Conservation (phyloP, 2,888 invertebrate species). For the Sphaeridia pumilis region DNA sequence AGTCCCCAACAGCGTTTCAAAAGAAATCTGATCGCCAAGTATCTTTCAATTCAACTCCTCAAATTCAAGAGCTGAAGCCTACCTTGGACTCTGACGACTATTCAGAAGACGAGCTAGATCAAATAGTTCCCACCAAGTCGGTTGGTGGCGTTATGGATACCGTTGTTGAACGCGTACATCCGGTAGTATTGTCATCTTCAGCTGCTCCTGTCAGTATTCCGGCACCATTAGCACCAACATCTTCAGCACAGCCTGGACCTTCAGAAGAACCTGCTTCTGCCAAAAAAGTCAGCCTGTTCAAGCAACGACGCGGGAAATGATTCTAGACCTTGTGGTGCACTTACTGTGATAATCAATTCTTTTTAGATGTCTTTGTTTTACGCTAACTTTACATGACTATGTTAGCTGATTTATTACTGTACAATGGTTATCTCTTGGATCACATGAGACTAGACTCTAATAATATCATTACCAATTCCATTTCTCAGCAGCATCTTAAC, state of each 20-base stretch:
- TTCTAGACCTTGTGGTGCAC: not conserved
- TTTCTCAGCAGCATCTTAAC: too few relatives aligned
- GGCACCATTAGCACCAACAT: not conserved
- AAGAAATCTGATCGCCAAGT: not conserved
- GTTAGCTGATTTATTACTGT: too few relatives aligned
- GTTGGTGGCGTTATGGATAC: not conserved
- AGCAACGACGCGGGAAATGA: conserved; percentile 8
- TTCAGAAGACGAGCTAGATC: not conserved
- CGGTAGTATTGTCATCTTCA: not conserved
- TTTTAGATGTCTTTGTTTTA: not conserved
- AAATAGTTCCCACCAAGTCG: not conserved
- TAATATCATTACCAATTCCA: too few relatives aligned
- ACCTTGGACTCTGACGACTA: not conserved
- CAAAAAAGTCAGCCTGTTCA: conserved; percentile 12
- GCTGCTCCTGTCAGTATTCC: not conserved
- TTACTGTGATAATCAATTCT: not conserved
- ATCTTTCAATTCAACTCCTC: not conserved
- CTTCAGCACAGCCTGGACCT: not conserved
- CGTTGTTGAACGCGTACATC: not conserved
- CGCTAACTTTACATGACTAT: not conserved
- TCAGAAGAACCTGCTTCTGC: not conserved
- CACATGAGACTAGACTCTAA: too few relatives aligned
- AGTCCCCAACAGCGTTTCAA: not conserved
- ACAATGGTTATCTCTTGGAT: too few relatives aligned
- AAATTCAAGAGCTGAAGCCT: not conserved